A percentile compares a stretch with the other conserved stretches of the same genome.
Conservation (phyloP, 1,140 invertebrate species). For the Cecropterus lyciades region DNA sequence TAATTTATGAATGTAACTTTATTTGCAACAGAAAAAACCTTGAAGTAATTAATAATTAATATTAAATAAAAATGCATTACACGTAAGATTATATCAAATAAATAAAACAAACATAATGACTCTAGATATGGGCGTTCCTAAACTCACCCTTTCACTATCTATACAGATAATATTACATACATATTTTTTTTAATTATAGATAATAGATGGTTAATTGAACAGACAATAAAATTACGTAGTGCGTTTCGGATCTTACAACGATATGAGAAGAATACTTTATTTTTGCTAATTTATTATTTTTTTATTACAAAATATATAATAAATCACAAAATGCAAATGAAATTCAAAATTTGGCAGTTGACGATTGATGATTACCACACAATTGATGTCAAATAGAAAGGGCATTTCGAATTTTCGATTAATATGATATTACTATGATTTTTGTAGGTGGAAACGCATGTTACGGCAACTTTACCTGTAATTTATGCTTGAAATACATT, state of each 20-base stretch:
- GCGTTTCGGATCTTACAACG: no score
- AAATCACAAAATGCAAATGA: background rate
- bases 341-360: constrained; percentile 1
- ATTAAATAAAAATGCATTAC: constrained; percentile 1
- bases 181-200: background rate
- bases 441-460: no score
- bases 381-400: no score
- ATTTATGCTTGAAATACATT: background rate
- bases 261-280: no score
- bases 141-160: background rate
- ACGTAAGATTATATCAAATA: background rate
- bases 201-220: no score
- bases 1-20: no score
- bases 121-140: background rate
- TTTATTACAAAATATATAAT: background rate
- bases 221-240: no score
- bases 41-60: background rate
- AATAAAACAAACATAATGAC: background rate
- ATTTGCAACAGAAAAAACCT: no score
- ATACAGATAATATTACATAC: background rate
- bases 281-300: no score
- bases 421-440: no score
- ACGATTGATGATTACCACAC: background rate
- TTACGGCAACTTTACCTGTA: no score
- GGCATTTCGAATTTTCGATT: no score